phyloP scores from a whole-genome alignment of 1,140 invertebrate species.

The Sycobia sp. region DNA sequence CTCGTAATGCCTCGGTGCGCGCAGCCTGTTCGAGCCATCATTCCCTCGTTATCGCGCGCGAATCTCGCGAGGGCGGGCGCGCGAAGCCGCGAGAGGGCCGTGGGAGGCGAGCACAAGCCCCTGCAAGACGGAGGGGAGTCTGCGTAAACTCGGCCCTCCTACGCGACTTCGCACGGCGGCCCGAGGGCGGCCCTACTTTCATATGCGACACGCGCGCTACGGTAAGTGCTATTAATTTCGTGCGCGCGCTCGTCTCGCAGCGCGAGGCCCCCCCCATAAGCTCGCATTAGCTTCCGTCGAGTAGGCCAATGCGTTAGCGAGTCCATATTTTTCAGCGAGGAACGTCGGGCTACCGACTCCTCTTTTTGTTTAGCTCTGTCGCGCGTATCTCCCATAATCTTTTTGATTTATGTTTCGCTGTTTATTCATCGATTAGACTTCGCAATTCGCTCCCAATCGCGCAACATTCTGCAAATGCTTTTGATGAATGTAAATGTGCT shows the following conservation, averaged over 20 bases:
- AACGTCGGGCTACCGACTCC: too few species aligned
- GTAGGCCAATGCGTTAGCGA: too few species aligned
- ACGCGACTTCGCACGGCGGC: background rate
- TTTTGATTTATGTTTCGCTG: too few species aligned
- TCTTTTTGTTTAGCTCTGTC: too few species aligned
- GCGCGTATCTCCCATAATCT: too few species aligned
- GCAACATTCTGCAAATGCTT: too few species aligned
- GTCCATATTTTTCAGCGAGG: too few species aligned
- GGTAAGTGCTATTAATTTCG: slow-evolving; percentile 49
- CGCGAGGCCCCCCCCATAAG: background rate
- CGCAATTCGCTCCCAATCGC: too few species aligned
- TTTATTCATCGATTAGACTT: too few species aligned
- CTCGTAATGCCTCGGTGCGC: slow-evolving; percentile 40
- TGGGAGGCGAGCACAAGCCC: slow-evolving; percentile 1
- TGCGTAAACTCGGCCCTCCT: slow-evolving; percentile 3
- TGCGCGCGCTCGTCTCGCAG: slow-evolving; percentile 40
- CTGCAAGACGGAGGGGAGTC: slow-evolving; percentile 13
- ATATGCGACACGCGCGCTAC: slow-evolving; percentile 38
- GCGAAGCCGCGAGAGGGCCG: too few species aligned
- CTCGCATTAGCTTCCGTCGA: slow-evolving; percentile 40
- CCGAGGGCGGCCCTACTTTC: slow-evolving; percentile 39
- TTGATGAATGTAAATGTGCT: too few species aligned
- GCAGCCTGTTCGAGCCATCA: slow-evolving; percentile 17
- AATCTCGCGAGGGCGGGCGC: too few species aligned
- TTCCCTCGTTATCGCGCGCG: slow-evolving; percentile 17